Evolutionary conservation across 2,113 vertebrate genomes (phyloP).

Genomic region (pig (Sus scrofa)): DNA sequence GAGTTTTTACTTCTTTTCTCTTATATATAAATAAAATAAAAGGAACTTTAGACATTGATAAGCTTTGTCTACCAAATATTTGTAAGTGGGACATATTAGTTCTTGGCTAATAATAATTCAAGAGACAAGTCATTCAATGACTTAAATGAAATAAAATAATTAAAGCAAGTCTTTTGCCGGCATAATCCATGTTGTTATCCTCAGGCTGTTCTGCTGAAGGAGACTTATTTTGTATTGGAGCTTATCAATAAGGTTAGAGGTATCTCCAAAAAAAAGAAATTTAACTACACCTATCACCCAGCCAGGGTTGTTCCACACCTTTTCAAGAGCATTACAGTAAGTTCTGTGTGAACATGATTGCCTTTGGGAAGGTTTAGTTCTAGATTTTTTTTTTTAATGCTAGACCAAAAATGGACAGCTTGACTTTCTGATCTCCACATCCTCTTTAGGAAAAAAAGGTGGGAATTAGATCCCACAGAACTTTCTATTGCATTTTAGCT

Average conservation of each 20-base stretch:
- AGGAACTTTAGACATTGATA: not conserved
- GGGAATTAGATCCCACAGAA: not conserved
- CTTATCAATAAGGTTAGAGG: not conserved
- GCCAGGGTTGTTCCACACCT: not conserved
- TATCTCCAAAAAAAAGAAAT: not conserved
- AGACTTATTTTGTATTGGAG: not conserved
- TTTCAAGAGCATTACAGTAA: not conserved
- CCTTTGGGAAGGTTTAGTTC: not conserved
- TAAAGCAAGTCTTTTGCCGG: not conserved
- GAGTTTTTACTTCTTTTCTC: not conserved
- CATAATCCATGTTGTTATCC: not conserved
- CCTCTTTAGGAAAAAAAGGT: not conserved
- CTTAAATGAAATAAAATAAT: not conserved
- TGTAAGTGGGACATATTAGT: not conserved
- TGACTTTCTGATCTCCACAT: not conserved
- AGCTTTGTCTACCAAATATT: not conserved
- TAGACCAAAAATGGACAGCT: not conserved
- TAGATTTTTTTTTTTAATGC: not conserved
- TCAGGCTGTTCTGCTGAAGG: not conserved
- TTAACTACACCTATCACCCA: not conserved
- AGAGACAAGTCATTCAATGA: not conserved
- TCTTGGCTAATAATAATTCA: not conserved
- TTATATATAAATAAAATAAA: conserved; percentile 15
- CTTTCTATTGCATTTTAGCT: not conserved
- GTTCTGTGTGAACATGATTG: not conserved